phyloP scores from a whole-genome alignment of 2,888 invertebrate species.

The Campaea margaritaria region DNA sequence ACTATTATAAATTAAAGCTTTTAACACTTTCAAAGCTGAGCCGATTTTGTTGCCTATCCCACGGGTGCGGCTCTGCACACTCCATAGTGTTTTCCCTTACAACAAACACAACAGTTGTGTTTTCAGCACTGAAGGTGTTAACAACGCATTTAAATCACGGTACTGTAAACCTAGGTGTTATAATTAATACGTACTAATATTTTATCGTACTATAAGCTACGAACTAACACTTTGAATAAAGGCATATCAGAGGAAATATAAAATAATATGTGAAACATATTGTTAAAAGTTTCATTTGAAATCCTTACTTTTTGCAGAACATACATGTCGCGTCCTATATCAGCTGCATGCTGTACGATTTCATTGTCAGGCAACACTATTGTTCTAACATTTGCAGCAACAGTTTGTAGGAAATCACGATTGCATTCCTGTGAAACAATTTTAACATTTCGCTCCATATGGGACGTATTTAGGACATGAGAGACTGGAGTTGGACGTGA shows the following conservation, averaged over 20 bases:
- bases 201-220: neutral
- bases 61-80: no score
- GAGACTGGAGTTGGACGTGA: neutral
- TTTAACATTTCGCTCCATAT: conserved; percentile 29
- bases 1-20: no score
- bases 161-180: no score
- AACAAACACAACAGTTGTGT: no score
- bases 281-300: conserved; percentile 13
- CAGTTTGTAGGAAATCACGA: conserved; percentile 75
- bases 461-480: conserved; percentile 28
- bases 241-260: conserved; percentile 4
- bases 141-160: no score
- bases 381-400: conserved; percentile 70
- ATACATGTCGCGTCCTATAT: conserved; percentile 80
- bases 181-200: neutral
- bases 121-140: no score
- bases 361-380: conserved; percentile 78
- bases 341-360: conserved; percentile 76
- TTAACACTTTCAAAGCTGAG: no score
- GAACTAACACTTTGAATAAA: neutral
- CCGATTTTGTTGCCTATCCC: no score
- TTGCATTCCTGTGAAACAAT: conserved; percentile 62
- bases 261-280: conserved; percentile 4
- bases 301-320: conserved; percentile 71
- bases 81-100: no score